These are phyloP conservation scores for Drosophila multiciliata DNA, from an alignment of 2,888 invertebrate species.

Conservation along the genomic window DNA sequence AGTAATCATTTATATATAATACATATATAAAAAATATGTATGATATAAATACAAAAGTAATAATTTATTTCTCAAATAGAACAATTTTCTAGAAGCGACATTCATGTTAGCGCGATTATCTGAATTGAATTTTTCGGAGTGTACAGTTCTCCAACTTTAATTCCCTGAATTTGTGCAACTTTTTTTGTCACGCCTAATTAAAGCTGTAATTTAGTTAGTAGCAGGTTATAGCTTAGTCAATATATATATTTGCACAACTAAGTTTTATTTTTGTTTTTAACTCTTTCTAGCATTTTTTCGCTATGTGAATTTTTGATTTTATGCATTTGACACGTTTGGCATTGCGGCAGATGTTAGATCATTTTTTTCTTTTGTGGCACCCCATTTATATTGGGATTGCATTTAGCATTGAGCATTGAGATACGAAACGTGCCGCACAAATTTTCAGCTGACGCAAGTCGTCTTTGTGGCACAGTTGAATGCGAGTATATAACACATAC, in stretches of 20 bases:
- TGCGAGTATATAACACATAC: slow-evolving; percentile 33
- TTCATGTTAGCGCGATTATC: background rate
- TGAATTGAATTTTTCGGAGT: background rate
- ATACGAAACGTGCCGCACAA: slow-evolving; percentile 39
- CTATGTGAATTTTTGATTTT: slow-evolving; percentile 49
- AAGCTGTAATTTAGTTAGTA: background rate
- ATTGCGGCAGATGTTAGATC: slow-evolving; percentile 31
- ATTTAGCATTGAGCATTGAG: slow-evolving; percentile 28
- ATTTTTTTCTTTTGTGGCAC: background rate
- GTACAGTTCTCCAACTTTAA: background rate
- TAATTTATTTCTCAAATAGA: background rate
- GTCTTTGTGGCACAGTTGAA: slow-evolving; percentile 9
- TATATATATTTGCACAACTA: background rate
- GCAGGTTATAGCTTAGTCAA: background rate
- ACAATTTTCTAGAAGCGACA: background rate
- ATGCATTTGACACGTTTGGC: slow-evolving; percentile 74
- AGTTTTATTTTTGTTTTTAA: background rate
- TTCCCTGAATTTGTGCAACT: background rate
- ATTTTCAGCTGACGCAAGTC: slow-evolving; percentile 12
- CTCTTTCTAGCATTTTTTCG: background rate
- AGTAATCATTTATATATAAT: background rate
- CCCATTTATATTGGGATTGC: slow-evolving; percentile 20
- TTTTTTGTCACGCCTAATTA: background rate
- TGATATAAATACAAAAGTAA: background rate
- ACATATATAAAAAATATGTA: background rate